Conservation (phyloP, 2,113 vertebrate genomes). For the Muntiacus reevesi region DNA sequence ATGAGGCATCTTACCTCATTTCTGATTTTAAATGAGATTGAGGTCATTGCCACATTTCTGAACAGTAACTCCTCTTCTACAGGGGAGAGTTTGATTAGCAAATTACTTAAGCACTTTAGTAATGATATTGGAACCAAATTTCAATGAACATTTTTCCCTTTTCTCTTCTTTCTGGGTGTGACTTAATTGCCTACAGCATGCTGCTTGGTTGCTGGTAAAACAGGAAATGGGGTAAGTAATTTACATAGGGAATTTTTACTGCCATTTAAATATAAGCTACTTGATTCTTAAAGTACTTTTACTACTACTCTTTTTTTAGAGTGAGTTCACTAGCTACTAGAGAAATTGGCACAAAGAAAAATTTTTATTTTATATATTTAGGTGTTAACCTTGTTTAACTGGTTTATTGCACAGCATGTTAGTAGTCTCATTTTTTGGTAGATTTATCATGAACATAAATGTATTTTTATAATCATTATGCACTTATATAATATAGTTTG, state of each 20-base stretch:
- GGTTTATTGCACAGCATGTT: background rate
- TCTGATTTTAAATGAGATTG: slow-evolving; percentile 42
- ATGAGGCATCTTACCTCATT: slow-evolving; percentile 38
- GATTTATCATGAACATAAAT: slow-evolving; percentile 6
- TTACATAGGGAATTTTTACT: slow-evolving; percentile 65
- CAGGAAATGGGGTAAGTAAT: slow-evolving; percentile 90
- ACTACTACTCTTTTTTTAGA: slow-evolving; percentile 22
- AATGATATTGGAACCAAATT: slow-evolving; percentile 56
- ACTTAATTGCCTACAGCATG: slow-evolving; percentile 83
- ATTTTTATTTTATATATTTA: slow-evolving; percentile 40
- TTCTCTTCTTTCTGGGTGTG: slow-evolving; percentile 72
- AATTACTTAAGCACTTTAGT: slow-evolving; percentile 44
- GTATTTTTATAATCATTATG: background rate
- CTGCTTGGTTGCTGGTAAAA: slow-evolving; percentile 94
- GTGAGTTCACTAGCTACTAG: slow-evolving; percentile 40
- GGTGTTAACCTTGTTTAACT: slow-evolving; percentile 10
- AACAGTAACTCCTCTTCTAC: slow-evolving; percentile 8
- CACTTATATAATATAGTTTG: slow-evolving; percentile 21
- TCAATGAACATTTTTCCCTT: slow-evolving; percentile 56
- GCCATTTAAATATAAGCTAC: slow-evolving; percentile 55
- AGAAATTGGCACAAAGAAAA: slow-evolving; percentile 43
- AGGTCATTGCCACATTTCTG: slow-evolving; percentile 47
- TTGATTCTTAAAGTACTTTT: slow-evolving; percentile 55
- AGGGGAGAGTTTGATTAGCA: slow-evolving; percentile 43
- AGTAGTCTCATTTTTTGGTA: background rate